Evolutionary conservation across 2,797 vertebrate genomes (phyloP).

Genomic region (Cyclopterus lumpus): DNA sequence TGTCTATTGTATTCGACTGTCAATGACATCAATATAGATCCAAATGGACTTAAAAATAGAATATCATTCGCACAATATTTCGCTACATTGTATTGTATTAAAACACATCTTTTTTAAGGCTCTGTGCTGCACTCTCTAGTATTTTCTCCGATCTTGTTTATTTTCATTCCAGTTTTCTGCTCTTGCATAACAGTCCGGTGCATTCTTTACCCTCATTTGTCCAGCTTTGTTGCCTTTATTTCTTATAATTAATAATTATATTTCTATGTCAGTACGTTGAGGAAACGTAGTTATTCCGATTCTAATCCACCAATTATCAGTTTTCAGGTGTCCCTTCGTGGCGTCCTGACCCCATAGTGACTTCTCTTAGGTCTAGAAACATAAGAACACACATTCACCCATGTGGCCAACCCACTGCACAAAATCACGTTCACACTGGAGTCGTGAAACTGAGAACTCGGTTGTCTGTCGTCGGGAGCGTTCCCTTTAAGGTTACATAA

Average conservation of each 20-base stretch:
- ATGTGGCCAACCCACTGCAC: slow-evolving; percentile 21
- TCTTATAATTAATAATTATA: not conserved
- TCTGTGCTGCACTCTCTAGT: not conserved
- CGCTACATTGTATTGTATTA: too few species aligned
- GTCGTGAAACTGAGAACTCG: slow-evolving; percentile 56
- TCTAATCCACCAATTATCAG: not conserved
- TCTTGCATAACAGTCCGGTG: not conserved
- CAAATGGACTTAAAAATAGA: too few species aligned
- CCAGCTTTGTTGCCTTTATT: not conserved
- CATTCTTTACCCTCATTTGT: not conserved
- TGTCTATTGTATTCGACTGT: too few species aligned
- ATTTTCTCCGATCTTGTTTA: too few species aligned
- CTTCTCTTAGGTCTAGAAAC: not conserved
- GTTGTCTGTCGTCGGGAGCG: slow-evolving; percentile 39
- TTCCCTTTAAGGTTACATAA: slow-evolving; percentile 71
- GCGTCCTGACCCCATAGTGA: not conserved
- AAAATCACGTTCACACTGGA: slow-evolving; percentile 22
- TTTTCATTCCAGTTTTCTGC: not conserved
- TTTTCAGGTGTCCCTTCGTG: not conserved
- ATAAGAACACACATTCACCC: slow-evolving; percentile 3
- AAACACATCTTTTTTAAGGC: not conserved
- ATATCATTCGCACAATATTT: too few species aligned
- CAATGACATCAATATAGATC: too few species aligned
- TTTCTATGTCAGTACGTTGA: not conserved
- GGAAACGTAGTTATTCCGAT: not conserved